These are phyloP conservation scores for Lydus trimaculatus DNA, from an alignment of 2,888 invertebrate genomes.

Conservation along the genomic window DNA sequence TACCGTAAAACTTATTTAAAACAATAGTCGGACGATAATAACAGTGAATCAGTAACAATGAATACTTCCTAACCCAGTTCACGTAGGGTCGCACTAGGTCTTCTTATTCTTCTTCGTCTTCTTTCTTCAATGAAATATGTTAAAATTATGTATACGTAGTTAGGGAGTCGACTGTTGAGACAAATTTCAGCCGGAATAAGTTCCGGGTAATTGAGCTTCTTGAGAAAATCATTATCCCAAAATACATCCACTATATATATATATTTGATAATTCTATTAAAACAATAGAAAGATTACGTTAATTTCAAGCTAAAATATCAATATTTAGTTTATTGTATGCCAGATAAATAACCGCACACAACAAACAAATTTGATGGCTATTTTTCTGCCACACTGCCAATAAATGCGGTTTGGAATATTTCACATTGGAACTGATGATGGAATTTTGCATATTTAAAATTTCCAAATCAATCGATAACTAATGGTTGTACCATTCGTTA, in stretches of 20 bases:
- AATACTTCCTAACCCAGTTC: conserved; percentile 22
- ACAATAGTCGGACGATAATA: conserved; percentile 6
- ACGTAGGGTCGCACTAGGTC: conserved; percentile 18
- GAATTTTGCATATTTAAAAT: conserved; percentile 5
- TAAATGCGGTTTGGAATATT: neutral
- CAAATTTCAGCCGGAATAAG: neutral
- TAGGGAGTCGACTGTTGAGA: neutral
- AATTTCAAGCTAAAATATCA: neutral
- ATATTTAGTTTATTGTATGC: neutral
- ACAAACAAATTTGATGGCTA: neutral
- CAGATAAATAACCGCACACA: neutral
- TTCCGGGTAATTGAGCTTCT: neutral
- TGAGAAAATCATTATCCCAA: neutral
- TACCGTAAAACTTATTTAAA: neutral
- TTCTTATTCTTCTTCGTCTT: neutral
- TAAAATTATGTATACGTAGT: conserved; percentile 7
- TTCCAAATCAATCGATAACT: neutral
- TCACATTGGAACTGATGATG: neutral
- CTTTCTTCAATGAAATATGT: conserved; percentile 3
- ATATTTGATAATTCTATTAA: neutral
- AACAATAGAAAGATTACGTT: neutral
- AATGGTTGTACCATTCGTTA: neutral
- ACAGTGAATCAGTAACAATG: neutral
- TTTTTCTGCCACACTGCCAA: neutral
- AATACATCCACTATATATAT: too few relatives aligned